These are phyloP conservation scores for Onthophagus sagittarius DNA, from an alignment of 2,888 invertebrate species.

Conservation along the genomic window DNA sequence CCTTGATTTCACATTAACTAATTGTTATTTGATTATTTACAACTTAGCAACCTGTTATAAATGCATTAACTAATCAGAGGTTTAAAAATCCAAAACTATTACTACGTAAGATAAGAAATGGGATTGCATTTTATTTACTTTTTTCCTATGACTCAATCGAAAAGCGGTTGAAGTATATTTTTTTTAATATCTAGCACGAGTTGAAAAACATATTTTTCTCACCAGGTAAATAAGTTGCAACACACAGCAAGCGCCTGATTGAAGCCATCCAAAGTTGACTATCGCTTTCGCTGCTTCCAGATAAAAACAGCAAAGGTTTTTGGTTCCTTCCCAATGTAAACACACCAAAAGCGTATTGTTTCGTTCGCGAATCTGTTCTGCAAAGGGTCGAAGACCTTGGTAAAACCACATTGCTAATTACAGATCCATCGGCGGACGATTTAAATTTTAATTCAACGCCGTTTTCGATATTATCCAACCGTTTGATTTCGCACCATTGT, in stretches of 20 bases:
- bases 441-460: conserved; percentile 56
- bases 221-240: conserved; percentile 46
- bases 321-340: conserved; percentile 56
- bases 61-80: neutral
- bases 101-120: too few relatives aligned
- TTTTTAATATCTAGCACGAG: neutral
- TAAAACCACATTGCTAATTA: conserved; percentile 51
- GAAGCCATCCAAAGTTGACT: conserved; percentile 68
- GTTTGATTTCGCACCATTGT: conserved; percentile 62
- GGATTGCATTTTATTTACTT: neutral
- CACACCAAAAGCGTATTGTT: conserved; percentile 66
- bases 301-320: conserved; percentile 62
- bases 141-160: neutral
- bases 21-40: neutral
- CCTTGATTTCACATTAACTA: neutral
- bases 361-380: conserved; percentile 62
- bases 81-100: neutral
- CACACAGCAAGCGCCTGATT: conserved; percentile 53
- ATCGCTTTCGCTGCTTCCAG: conserved; percentile 61
- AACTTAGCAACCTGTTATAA: neutral
- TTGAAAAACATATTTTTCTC: conserved; percentile 16
- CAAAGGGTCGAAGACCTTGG: conserved; percentile 59
- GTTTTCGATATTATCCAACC: conserved; percentile 54
- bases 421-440: conserved; percentile 46
- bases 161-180: neutral